A percentile compares a stretch with the other conserved stretches of the same genome.
These are phyloP conservation scores for Chascanopsetta lugubris DNA, from an alignment of 2,113 vertebrate genomes.

Conservation along the genomic window DNA sequence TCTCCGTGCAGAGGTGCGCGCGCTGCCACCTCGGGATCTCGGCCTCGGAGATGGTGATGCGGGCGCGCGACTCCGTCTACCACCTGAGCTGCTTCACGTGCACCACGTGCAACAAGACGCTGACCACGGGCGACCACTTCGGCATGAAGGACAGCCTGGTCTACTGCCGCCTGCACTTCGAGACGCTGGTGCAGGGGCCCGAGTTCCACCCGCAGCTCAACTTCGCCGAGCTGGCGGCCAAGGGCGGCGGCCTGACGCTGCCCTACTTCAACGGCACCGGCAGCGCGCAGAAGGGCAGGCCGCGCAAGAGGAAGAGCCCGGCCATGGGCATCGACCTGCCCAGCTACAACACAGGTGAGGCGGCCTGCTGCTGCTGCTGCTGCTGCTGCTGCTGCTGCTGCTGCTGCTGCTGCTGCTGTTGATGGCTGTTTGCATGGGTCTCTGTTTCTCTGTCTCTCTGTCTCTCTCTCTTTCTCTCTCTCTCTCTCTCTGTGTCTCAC, in stretches of 20 bases:
- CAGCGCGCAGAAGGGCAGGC: constrained; percentile 96
- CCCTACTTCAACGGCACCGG: constrained; percentile 98
- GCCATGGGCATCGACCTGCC: constrained; percentile 95
- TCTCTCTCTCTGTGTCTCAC: no score
- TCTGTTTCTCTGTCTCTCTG: no score
- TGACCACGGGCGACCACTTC: constrained; percentile 97
- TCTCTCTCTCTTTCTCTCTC: no score
- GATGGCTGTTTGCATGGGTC: no score
- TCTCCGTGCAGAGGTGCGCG: constrained; percentile 99
- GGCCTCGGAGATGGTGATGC: constrained; percentile 99
- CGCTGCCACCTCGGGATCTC: constrained; percentile 99
- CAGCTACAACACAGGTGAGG: constrained; percentile 93
- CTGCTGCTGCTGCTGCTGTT: no score
- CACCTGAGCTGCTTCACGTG: constrained; percentile 99
- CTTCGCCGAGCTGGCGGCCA: constrained; percentile 96
- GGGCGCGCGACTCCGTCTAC: constrained; percentile 97
- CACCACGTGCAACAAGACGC: constrained; percentile 97
- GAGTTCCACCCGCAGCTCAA: constrained; percentile 93
- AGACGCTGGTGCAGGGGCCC: constrained; percentile 91
- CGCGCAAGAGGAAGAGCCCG: constrained; percentile 95
- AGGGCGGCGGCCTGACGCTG: constrained; percentile 88
- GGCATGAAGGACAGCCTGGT: constrained; percentile 99
- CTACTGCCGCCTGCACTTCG: constrained; percentile 97
- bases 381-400: no score
- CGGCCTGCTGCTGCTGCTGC: no score